phyloP scores from a whole-genome alignment of 2,888 invertebrate genomes.

The Neocrepidodera transversa region DNA sequence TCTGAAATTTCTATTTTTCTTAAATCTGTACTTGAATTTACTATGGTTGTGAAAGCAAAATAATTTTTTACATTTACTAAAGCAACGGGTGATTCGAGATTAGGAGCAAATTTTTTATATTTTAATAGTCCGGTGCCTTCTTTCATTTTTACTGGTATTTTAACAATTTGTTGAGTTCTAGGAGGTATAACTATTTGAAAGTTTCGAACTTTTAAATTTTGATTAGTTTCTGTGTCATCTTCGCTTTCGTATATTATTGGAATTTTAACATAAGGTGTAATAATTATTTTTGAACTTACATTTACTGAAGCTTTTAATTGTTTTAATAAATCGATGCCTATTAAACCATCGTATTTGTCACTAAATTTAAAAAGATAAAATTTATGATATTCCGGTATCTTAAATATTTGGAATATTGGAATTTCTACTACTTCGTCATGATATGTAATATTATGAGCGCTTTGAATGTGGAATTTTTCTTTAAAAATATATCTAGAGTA shows the following conservation, averaged over 20 bases:
- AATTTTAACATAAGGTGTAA: not conserved
- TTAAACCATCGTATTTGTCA: not conserved
- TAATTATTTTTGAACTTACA: too few relatives aligned
- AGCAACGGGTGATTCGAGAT: not conserved
- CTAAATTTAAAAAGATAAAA: not conserved
- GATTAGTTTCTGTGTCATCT: not conserved
- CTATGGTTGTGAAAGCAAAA: not conserved
- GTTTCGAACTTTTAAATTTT: not conserved
- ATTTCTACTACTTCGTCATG: not conserved
- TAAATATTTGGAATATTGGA: not conserved
- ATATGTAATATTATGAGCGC: not conserved
- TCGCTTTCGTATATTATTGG: not conserved
- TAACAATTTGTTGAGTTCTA: conserved; percentile 2
- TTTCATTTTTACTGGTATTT: conserved; percentile 1
- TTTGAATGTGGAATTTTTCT: not conserved
- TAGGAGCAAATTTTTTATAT: not conserved
- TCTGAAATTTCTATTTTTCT: not conserved
- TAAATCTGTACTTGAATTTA: not conserved
- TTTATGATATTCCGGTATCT: not conserved
- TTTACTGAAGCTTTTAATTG: not conserved
- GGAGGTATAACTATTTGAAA: not conserved
- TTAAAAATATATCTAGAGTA: not conserved
- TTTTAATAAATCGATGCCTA: not conserved
- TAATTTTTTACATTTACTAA: not conserved
- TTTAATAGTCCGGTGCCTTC: not conserved